These are phyloP conservation scores for Alectura lathami DNA, from an alignment of 2,113 vertebrate species.

Conservation along the genomic window DNA sequence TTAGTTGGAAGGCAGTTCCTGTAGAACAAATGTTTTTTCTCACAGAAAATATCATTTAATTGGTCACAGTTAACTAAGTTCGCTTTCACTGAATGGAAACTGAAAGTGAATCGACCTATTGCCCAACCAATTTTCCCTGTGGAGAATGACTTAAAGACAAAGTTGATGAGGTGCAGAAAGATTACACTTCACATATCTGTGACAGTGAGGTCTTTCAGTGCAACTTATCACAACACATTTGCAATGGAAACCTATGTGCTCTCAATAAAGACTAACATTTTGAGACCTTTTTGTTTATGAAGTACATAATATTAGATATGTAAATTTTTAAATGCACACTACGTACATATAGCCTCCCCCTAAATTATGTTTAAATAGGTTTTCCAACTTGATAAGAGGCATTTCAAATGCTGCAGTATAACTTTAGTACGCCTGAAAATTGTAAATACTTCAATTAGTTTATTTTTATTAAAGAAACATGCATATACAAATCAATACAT, in stretches of 20 bases:
- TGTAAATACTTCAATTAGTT: not conserved
- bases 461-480: not conserved
- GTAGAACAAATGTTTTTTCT: not conserved
- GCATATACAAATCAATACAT: not conserved
- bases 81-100: not conserved
- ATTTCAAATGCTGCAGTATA: not conserved
- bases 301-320: not conserved
- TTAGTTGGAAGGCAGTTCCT: not conserved
- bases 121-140: slow-evolving; percentile 19
- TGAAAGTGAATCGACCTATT: slow-evolving; percentile 27
- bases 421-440: not conserved
- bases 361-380: not conserved
- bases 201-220: not conserved
- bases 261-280: not conserved
- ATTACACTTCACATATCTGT: not conserved
- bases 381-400: not conserved
- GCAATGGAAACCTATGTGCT: not conserved
- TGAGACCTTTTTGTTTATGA: not conserved
- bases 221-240: not conserved
- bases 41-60: not conserved
- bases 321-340: not conserved
- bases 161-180: slow-evolving; percentile 18
- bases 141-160: slow-evolving; percentile 16
- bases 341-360: not conserved
- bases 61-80: slow-evolving; percentile 21